These are phyloP conservation scores for Astyanax mexicanus DNA, from an alignment of 2,797 vertebrate species.

Conservation along the genomic window DNA sequence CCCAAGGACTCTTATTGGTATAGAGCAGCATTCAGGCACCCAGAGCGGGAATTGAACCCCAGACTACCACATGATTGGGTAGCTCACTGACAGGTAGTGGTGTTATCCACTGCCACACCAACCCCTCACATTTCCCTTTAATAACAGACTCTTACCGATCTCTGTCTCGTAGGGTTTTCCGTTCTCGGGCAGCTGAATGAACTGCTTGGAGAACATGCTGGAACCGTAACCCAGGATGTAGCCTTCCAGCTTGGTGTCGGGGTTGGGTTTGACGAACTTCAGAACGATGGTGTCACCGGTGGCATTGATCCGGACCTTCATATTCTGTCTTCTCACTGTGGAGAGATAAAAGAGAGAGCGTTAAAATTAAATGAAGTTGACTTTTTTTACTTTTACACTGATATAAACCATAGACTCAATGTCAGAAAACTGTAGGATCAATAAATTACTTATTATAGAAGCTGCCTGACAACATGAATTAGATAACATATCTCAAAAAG, in stretches of 20 bases:
- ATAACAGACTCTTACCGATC: slow-evolving; percentile 80
- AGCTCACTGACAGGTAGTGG: too few species aligned
- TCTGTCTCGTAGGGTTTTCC: slow-evolving; percentile 81
- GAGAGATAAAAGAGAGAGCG: slow-evolving; percentile 31
- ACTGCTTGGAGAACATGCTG: slow-evolving; percentile 85
- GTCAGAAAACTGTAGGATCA: not conserved
- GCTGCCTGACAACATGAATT: too few species aligned
- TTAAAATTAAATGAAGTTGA: not conserved
- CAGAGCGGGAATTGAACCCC: too few species aligned
- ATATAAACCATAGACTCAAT: slow-evolving; percentile 6
- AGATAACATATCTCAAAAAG: too few species aligned
- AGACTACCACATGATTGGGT: too few species aligned
- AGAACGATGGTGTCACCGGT: slow-evolving; percentile 85
- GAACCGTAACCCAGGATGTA: slow-evolving; percentile 88
- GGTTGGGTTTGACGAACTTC: slow-evolving; percentile 82
- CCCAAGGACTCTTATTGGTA: too few species aligned
- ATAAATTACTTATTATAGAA: too few species aligned
- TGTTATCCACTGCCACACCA: too few species aligned
- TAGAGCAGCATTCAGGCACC: too few species aligned
- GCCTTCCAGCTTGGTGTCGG: slow-evolving; percentile 84
- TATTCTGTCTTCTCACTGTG: slow-evolving; percentile 82
- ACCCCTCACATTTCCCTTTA: too few species aligned
- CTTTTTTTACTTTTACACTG: slow-evolving; percentile 5
- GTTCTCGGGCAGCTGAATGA: slow-evolving; percentile 84
- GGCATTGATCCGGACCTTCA: slow-evolving; percentile 87